Evolutionary conservation across 2,888 invertebrate genomes (phyloP), one percentile per base, ranked within the genome.

Genomic region (Unio pictorum): DNA sequence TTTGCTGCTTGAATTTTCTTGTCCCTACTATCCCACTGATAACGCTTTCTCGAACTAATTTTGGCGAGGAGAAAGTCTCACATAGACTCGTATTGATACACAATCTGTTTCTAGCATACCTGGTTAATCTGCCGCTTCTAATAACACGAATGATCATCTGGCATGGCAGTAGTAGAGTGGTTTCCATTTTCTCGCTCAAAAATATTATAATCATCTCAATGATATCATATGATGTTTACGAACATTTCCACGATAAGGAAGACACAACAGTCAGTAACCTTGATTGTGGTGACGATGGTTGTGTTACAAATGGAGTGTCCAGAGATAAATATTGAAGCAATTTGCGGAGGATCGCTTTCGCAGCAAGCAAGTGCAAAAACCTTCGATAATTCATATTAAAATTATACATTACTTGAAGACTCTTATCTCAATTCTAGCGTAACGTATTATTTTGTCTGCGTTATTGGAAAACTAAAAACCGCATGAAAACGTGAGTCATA

Each of bases 171-270:
- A 85, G 89, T 28, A 87, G 90, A 55, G 91, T 92, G 74, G 90
- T 92, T 7, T 91, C 92, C 0, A 89, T 92, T 8, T 93, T 93
- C 82, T 85, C 91, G 23, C 89, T 92, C 81, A 93, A 93, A 81
- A 93, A 93, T 83, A 80, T 92, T 7, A 90, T 92, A 63, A 89
- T 91, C 72, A 91, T 92, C 71, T 87, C 91, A 67, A 80, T 91
- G 3, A 90, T 90, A 3, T 73, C 91, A 20, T 89, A 82, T 73
- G 86, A 85, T 65, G 72, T 86, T 58, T 80, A 79, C 61, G 81
- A 82, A 64, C 76, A 79, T 45, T 45, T 45, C 45, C 45, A 45
- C 3, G 45, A 45, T 11, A 45, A 45, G 45, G 45, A 45, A 45
- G 8, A 45, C 11, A 45, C 45, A 45, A 2, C 45, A 45, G 45